Evolutionary conservation across 2,888 invertebrate genomes (phyloP), one percentile per base, ranked within the genome.

Genomic region (Troilus luridus): DNA sequence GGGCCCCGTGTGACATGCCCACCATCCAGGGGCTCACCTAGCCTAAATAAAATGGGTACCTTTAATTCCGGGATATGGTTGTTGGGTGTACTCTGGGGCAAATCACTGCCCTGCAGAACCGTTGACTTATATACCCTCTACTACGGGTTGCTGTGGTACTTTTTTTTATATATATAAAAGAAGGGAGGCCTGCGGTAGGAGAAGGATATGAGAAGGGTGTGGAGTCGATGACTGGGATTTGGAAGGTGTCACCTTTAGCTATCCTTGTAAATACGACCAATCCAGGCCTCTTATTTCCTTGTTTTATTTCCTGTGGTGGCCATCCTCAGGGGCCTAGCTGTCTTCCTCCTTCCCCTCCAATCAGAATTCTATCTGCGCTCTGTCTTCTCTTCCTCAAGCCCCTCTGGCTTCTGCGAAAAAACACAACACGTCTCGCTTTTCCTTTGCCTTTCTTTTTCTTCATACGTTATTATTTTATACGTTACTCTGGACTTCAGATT

Each of bases 161-260:
- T 41, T 41, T 41, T 41, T 41, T 41, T 41, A n/a, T 41, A 41
- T 41, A 41, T 5, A 41, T 41, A 64, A 77, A 17, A 77, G 72
- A 77, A 41, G 41, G 12, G 1, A 14, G 27, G 19, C 27, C 41
- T 24, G 67, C 14, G 59, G 14, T 67, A 11, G 24, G 72, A 17
- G 41, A 77, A 41, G 72, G 72, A 41, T 41, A 77, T 77, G 72
- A 41, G 72, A 11, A 41, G 67, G 67, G 24, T 12, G 24, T 6
- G 72, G 67, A 67, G 67, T 5, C 67, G 67, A 67, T 67, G 67
- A 14, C 67, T 67, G 24, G 72, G 72, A 77, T 77, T 77, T 77
- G 72, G 67, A 41, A 41, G 19, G 17, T 77, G 27, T 41, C 72
- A 17, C 41, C 41, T 41, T 17, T 19, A 77, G 27, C 14, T 9